Evolutionary conservation across 2,888 invertebrate genomes (phyloP), one percentile per base, ranked within the genome.

Genomic region (Caenorhabditis sp.): DNA sequence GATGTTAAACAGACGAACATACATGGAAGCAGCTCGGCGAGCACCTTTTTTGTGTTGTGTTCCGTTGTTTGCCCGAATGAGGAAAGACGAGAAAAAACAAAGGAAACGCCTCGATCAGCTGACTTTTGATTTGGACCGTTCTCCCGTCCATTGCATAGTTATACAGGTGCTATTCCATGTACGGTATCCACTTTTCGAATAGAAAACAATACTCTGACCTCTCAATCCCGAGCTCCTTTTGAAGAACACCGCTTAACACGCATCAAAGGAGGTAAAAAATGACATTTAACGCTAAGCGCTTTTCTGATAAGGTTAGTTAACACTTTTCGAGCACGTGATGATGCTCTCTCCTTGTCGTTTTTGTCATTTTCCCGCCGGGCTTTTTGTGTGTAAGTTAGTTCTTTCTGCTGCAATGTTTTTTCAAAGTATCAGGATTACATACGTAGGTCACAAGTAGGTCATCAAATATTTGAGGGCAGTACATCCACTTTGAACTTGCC

Each of bases 371-470:
- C 35, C n/a, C 37, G 48, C 56, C 55, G 56, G 46, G 32, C 22
- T 45, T 26, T 30, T 41, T 45, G 30, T 20, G 41, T 22, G 41
- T 27, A 39, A 56, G 56, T 68, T 59, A 58, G 68, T 26, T 68
- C 45, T 58, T 48, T 39, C 41, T 32, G 24, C 24, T 30, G 24
- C 15, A 50, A 56, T 52, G 58, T 68, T 68, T 48, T 68, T 41
- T 52, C 58, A 68, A 68, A 58, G 59, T 70, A 70, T 70, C 70
- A 59, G 70, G 70, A 70, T 70, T 70, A 70, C 70, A 70, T 43
- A 50, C 48, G 66, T 58, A 70, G 59, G 70, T 70, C 70, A 70
- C 70, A 70, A 53, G 70, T 70, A 59, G 70, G 52, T 52, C 58
- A 50, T 59, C 70, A 59, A 70, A 70, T 70, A 70, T 70, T 70